A percentile compares a stretch with the other conserved stretches of the same genome.
Evolutionary conservation across 2,797 vertebrate genomes (phyloP).

Genomic region (Amblyraja radiata): DNA sequence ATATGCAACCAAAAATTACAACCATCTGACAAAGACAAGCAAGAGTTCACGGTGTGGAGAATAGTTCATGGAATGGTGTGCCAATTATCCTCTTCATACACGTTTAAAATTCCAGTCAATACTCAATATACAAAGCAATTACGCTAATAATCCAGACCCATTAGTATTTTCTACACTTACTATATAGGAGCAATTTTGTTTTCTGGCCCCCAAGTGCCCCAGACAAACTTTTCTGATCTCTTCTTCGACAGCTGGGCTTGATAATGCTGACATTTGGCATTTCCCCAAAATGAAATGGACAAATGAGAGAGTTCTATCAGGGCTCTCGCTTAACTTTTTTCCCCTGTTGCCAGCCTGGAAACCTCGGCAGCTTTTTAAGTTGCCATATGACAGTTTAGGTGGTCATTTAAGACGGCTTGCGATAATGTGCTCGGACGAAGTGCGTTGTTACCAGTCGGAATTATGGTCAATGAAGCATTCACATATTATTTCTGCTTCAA

Average conservation of each 20-base stretch:
- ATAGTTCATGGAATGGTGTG: background rate
- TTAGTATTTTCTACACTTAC: background rate
- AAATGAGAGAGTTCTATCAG: background rate
- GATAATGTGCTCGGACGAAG: no score
- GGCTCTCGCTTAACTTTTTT: no score
- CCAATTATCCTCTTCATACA: background rate
- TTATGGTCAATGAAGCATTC: no score
- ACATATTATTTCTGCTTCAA: no score
- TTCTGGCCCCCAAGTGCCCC: no score
- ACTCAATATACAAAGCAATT: background rate
- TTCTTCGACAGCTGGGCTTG: background rate
- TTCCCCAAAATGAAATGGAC: background rate
- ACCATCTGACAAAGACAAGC: background rate
- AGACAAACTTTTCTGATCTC: background rate
- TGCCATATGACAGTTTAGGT: no score
- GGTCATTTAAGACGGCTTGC: no score
- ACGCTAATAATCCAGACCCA: background rate
- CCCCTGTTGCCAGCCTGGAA: no score
- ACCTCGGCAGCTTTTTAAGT: no score
- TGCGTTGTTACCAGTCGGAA: no score
- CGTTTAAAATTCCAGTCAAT: background rate
- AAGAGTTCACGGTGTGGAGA: background rate
- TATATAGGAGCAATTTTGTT: background rate
- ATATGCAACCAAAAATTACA: background rate
- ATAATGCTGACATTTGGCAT: background rate